Evolutionary conservation across 2,888 invertebrate genomes (phyloP), one percentile per base, ranked within the genome.

Genomic region (Ichneumon xanthorius): DNA sequence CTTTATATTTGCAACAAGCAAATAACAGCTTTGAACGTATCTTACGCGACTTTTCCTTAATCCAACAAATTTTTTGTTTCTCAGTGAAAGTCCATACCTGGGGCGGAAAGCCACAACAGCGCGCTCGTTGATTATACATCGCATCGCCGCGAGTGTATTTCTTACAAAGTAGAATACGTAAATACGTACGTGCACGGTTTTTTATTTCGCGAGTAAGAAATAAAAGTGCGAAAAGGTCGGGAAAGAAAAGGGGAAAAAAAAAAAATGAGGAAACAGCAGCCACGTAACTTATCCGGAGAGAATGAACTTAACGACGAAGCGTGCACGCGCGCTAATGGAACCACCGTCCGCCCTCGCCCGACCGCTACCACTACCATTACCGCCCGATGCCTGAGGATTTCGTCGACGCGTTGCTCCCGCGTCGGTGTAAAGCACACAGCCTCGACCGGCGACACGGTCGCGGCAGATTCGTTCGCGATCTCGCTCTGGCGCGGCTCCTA

Each of bases 391-490:
- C 72, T 65, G 67, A 63, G 53, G 75, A 58, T 26, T 11, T 9
- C 22, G 58, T 58, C 58, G 75, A 55, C 26, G 75, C 63, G 40
- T 48, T 53, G 71, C 76, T 81, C 72, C 71, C 73, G 73, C 70
- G 50, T 40, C 50, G 65, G 63, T 79, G 85, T 75, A 73, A 77
- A 73, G 63, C 65, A 75, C 58, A 58, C 19, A 58, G 77, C 65
- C 65, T 65, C 81, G 80, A 84, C 79, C 70, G 63, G 70, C 79
- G 76, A 80, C 80, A 81, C 77, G 80, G 61, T 68, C 72, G 76
- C 80, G 26, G 48, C 19, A 58, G 22, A 68, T 81, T 70, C 67
- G 72, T 68, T 63, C 72, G 67, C 73, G 55, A 78, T 78, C 70
- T 78, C 58, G 45, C 73, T 67, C 19, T 67, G n/a, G 40, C 71